phyloP scores from a whole-genome alignment of 2,797 vertebrate species.

The Bufotes viridis region DNA sequence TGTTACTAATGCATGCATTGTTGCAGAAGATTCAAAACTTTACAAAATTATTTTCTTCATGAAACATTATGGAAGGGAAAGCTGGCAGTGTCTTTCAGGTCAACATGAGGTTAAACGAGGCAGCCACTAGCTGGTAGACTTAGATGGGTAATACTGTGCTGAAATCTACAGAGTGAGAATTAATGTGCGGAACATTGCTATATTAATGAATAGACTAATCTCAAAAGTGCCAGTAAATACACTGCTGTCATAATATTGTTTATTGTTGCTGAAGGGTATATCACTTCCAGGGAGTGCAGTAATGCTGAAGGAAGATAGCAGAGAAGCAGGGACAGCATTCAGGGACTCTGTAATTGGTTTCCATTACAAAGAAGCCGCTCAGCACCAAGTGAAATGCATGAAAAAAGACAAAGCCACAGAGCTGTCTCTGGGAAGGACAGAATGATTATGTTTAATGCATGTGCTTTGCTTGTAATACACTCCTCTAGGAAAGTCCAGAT shows the following conservation, averaged over 20 bases:
- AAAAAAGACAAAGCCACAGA: conserved; percentile 59
- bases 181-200: conserved; percentile 39
- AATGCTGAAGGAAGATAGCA: conserved; percentile 51
- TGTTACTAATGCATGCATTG: background rate
- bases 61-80: background rate
- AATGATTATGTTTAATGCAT: conserved; percentile 64
- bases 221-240: conserved; percentile 54
- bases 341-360: conserved; percentile 58
- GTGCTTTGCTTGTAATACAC: conserved; percentile 63
- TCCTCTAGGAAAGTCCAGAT: conserved; percentile 42
- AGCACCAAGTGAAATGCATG: conserved; percentile 58
- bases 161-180: conserved; percentile 35
- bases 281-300: conserved; percentile 45
- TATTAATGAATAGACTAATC: conserved; percentile 52
- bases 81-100: background rate
- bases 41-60: background rate
- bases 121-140: conserved; percentile 9
- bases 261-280: conserved; percentile 54
- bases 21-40: background rate
- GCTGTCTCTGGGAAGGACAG: conserved; percentile 60
- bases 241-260: conserved; percentile 45
- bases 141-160: conserved; percentile 31
- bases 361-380: conserved; percentile 58
- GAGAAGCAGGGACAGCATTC: conserved; percentile 34
- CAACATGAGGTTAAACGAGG: conserved; percentile 29